Evolutionary conservation across 2,888 invertebrate genomes (phyloP), one percentile per base, ranked within the genome.

Genomic region (Thereva unica): DNA sequence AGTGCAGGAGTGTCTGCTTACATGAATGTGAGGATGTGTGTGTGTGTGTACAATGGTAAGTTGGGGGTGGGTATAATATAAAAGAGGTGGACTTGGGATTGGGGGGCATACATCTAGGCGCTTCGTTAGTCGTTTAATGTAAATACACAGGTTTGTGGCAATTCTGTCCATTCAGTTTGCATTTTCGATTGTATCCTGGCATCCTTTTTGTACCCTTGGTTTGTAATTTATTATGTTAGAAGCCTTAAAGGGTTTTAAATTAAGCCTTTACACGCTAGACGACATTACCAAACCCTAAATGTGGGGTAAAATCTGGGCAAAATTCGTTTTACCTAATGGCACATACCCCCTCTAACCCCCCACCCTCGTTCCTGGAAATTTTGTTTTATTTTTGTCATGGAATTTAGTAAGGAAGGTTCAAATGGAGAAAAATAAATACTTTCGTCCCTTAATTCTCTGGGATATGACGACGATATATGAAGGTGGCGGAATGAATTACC

Each of bases 181-280:
- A 61, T 61, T 61, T 61, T 61, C 61, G 61, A 61, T 61, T 61
- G 61, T 61, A 41, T 34, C 50, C 50, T 9, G 61, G 40, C 50
- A 61, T 50, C 61, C 61, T 61, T 61, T 61, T 61, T 61, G 61
- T 61, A 50, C 61, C 50, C 41, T 23, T 34, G 23, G 23, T 42
- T 37, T 64, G 54, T 64, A 64, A 64, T 64, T 64, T 64, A 64
- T 64, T 64, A 64, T 64, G 64, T 64, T 42, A 64, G 64, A 42
- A 54, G 45, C 53, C 64, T 54, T 64, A 64, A 64, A 64, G 64
- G 64, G 54, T 54, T 54, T 53, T 64, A 64, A 64, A 64, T 64
- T 42, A 53, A 64, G 54, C 64, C 37, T 64, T 64, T 54, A 53
- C 54, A 64, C 54, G 64, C 44, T 64, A 54, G 53, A 53, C 52